Evolutionary conservation across 2,113 vertebrate genomes (phyloP).

Genomic region (Ochotona curzoniae): DNA sequence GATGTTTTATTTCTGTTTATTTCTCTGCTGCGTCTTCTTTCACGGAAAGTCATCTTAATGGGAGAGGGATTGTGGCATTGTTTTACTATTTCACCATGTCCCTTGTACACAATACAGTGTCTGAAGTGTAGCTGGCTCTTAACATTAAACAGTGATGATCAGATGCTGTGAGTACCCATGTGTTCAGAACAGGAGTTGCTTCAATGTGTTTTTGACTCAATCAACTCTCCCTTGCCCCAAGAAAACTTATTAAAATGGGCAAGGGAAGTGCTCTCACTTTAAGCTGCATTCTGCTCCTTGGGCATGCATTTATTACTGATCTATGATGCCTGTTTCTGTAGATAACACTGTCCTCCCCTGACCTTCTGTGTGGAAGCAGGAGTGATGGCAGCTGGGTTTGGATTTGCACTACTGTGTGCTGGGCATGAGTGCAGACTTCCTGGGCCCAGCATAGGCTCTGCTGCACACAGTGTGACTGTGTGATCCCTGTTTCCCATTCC

Average conservation of each 20-base stretch:
- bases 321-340: neutral
- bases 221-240: neutral
- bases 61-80: neutral
- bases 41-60: neutral
- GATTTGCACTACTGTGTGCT: neutral
- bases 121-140: neutral
- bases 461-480: too few species aligned
- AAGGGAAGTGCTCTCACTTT: neutral
- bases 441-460: neutral
- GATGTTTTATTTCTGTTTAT: neutral
- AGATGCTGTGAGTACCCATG: too few species aligned
- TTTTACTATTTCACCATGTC: neutral
- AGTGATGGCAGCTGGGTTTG: neutral
- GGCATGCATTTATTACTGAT: neutral
- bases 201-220: neutral
- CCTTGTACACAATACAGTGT: too few species aligned
- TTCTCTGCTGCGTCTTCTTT: neutral
- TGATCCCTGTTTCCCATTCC: neutral
- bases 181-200: neutral
- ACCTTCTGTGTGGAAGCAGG: neutral
- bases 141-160: neutral
- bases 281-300: conserved; percentile 10
- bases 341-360: neutral
- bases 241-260: neutral
- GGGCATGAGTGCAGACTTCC: neutral